Evolutionary conservation across 2,113 vertebrate species (phyloP), one percentile per base, ranked within the genome.

Genomic region (Ia io): DNA sequence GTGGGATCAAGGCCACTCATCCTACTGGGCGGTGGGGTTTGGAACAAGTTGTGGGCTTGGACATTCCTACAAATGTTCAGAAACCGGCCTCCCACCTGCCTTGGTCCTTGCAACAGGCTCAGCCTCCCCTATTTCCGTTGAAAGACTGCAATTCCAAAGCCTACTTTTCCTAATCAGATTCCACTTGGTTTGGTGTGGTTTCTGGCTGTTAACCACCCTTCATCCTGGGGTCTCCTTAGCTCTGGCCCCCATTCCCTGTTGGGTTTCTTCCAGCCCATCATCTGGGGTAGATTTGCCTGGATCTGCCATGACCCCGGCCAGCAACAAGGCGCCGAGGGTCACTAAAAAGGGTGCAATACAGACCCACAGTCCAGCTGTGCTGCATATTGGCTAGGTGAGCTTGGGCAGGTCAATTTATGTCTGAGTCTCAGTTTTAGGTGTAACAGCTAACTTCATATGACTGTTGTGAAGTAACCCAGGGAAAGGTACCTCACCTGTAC

Each of bases 271-370:
- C 2, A 86, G 17, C 9, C 42, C 14, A 11, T 23, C n/a, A 35
- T 47, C 35, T 32, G 4, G 3, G 13, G 56, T 28, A 30, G 70
- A 25, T 14, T 9, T 67, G 9, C 30, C 69, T 30, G 51, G 37
- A 25, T 49, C 59, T 10, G 2, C 71, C 6, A 2, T 3, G 6
- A 37, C 40, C 17, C 30, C 3, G 3, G 51, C 16, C 16, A 63
- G 32, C 3, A 14, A 32, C 30, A 32, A 44, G 67, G n/a, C 3
- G 8, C 35, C 0, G 0, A 0, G 8, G 8, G 1, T 3, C 10
- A 6, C 11, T 13, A 47, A 69, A 71, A 32, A 70, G 63, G 5
- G 59, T 40, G 12, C 10, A 56, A 2, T 25, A n/a, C 1, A 17
- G n/a, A 44, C 28, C 16, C 18, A 3, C 3, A 3, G 17, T n/a